Evolutionary conservation across 2,113 vertebrate genomes (phyloP), one percentile per base, ranked within the genome.

Genomic region (Ailuropoda melanoleuca): DNA sequence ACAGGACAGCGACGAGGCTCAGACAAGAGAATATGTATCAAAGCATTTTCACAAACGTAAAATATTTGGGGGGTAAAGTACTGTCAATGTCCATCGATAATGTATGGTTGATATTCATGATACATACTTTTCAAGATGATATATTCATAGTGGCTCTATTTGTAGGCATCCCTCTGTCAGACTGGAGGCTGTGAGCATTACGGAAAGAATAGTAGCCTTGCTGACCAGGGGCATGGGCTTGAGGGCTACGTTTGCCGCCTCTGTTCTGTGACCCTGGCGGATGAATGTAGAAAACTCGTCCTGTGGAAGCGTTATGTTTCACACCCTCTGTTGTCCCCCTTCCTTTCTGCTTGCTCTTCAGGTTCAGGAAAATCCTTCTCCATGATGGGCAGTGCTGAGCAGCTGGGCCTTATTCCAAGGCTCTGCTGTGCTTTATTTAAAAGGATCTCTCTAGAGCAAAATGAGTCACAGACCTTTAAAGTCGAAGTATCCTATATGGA

Each of bases 281-380:
- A 18, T 5, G 10, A 0, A 23, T 8, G 7, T 7, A 43, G 26
- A 31, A 50, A 43, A 17, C 24, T 19, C 24, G 8, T 7, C 34
- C 2, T 82, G 31, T 93, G 48, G 96, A 26, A 97, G 26, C 1
- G 6, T 88, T 93, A 11, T 0, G 5, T 26, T 89, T 95, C 80
- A 83, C 97, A 46, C 90, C n/a, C 15, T 84, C 95, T 14, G 37
- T 26, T 31, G 21, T 15, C 48, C 60, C 53, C 37, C 48, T 64
- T 48, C 43, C 39, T 82, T 46, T 60, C 94, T 86, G 43, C 97
- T 97, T 97, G 9, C 19, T 97, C 91, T 97, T 84, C 98, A 99
- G 99, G 99, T 98, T 99, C 99, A 50, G 99, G 99, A 98, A 99
- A 99, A 98, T 99, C 99, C 88, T 99, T 99, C 98, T 99, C 99